Evolutionary conservation across 2,888 invertebrate genomes (phyloP).

Genomic region (Spisula solida): DNA sequence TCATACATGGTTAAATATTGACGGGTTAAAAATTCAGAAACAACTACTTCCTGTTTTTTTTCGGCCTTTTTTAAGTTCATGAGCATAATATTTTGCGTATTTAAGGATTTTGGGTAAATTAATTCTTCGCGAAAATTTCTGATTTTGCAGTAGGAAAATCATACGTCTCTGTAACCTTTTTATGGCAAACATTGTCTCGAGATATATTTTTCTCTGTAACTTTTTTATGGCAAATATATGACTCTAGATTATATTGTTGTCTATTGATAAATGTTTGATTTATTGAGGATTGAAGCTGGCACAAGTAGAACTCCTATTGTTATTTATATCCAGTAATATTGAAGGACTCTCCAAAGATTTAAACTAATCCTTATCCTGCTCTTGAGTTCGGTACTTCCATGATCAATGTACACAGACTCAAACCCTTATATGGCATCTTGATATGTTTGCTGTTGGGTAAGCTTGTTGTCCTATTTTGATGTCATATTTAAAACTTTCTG

Average conservation of each 20-base stretch:
- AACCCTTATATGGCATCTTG: background rate
- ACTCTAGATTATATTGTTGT: background rate
- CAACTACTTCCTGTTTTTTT: too few relatives aligned
- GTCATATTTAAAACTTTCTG: background rate
- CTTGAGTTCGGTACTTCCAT: background rate
- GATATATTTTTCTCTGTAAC: background rate
- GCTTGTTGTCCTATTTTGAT: background rate
- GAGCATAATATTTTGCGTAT: too few relatives aligned
- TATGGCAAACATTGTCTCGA: background rate
- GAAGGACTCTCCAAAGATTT: background rate
- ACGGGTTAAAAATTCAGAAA: too few relatives aligned
- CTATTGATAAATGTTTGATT: slow-evolving; percentile 2
- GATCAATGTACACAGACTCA: background rate
- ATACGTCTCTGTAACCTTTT: background rate
- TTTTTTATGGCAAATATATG: background rate
- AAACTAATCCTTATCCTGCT: background rate
- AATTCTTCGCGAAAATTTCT: too few relatives aligned
- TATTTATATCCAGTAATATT: slow-evolving; percentile 10
- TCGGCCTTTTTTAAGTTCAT: too few relatives aligned
- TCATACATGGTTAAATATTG: too few relatives aligned
- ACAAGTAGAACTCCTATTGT: background rate
- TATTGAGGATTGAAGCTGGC: background rate
- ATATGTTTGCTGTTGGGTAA: background rate
- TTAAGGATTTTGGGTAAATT: too few relatives aligned
- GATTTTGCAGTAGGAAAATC: too few relatives aligned